Percentiles rank a stretch among this genome's conserved stretches.
phyloP scores from a whole-genome alignment of 2,113 vertebrate species.

The Morone chrysops region DNA sequence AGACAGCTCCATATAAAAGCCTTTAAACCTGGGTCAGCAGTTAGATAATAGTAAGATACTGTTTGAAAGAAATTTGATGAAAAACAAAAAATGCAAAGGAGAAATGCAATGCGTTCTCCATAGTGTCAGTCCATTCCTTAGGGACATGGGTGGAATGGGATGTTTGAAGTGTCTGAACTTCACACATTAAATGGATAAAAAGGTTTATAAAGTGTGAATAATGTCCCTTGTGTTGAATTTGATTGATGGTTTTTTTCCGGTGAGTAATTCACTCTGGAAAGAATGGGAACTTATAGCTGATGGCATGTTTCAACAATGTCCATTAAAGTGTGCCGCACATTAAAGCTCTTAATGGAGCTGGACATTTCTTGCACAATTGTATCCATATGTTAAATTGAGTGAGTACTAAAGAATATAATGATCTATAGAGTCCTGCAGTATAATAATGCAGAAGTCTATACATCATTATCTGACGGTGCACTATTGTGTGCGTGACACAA shows the following conservation, averaged over 20 bases:
- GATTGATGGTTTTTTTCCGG: slow-evolving; percentile 53
- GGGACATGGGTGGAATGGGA: slow-evolving; percentile 10
- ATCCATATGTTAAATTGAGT: not conserved
- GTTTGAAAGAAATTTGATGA: not conserved
- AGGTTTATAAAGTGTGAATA: slow-evolving; percentile 48
- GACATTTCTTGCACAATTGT: not conserved
- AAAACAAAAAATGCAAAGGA: slow-evolving; percentile 11
- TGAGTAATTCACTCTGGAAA: slow-evolving; percentile 32
- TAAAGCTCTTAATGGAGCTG: slow-evolving; percentile 21
- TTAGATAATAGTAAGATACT: not conserved
- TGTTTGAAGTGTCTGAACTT: slow-evolving; percentile 45
- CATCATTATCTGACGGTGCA: not conserved
- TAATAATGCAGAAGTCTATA: too few species aligned
- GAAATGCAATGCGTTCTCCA: slow-evolving; percentile 16
- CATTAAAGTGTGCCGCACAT: slow-evolving; percentile 27
- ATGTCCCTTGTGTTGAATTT: slow-evolving; percentile 36
- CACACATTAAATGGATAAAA: slow-evolving; percentile 45
- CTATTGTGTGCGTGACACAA: too few species aligned
- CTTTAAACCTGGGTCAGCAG: not conserved
- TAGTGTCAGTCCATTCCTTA: slow-evolving; percentile 21
- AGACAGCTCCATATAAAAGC: not conserved
- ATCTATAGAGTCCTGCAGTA: not conserved
- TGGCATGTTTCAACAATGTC: slow-evolving; percentile 31
- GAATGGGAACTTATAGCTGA: slow-evolving; percentile 29
- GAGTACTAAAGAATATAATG: not conserved